phyloP scores from a whole-genome alignment of 1,140 invertebrate genomes.

The Pseudobourletiella spinata region DNA sequence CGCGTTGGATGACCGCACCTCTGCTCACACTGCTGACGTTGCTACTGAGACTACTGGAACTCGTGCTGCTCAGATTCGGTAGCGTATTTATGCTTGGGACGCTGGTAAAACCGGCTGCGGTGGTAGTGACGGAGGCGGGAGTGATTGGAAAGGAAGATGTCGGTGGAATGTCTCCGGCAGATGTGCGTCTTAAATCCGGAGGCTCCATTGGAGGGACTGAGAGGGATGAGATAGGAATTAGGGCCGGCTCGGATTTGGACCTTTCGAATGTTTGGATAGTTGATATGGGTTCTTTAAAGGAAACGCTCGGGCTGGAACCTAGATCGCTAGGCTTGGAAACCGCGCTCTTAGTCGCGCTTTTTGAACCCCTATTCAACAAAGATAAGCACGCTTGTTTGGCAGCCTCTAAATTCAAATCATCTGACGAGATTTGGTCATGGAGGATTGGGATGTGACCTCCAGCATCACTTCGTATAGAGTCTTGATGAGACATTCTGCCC shows the following conservation, averaged over 20 bases:
- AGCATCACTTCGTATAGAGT: neutral
- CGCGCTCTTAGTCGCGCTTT: too few species aligned
- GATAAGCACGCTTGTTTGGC: neutral
- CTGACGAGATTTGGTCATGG: neutral
- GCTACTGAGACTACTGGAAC: neutral
- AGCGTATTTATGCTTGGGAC: too few species aligned
- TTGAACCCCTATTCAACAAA: too few species aligned
- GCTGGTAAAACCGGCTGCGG: too few species aligned
- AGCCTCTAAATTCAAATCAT: conserved; percentile 10
- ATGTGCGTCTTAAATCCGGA: neutral
- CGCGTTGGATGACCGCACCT: too few species aligned
- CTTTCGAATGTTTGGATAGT: neutral
- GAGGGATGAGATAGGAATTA: neutral
- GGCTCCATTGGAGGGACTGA: neutral
- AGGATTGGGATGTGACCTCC: neutral
- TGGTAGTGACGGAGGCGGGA: too few species aligned
- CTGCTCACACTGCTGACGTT: neutral
- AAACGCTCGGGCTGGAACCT: neutral
- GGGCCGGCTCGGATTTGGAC: neutral
- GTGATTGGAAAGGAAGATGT: too few species aligned
- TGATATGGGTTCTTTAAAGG: neutral
- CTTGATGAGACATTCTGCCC: neutral
- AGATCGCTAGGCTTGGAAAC: too few species aligned
- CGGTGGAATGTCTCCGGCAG: too few species aligned
- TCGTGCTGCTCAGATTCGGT: too few species aligned